Evolutionary conservation across 2,888 invertebrate species (phyloP), one percentile per base, ranked within the genome.

Genomic region (Megaustenia siamemsis): DNA sequence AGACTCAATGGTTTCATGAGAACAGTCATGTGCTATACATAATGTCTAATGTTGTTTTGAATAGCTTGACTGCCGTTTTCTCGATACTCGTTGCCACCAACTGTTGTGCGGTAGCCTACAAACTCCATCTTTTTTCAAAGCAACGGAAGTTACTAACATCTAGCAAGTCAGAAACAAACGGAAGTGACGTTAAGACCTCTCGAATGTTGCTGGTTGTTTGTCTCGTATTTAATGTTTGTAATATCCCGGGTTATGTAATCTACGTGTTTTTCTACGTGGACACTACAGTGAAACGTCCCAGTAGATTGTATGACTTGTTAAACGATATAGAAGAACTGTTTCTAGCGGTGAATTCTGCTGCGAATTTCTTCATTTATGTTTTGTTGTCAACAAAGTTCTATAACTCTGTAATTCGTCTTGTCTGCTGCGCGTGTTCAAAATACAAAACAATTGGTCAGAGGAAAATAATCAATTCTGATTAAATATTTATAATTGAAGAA

Each of bases 341-440:
- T 6, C 12, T 43, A 10, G 73, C 73, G 5, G 10, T 73, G 15
- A 73, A 73, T 28, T n/a, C 45, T 43, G 45, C 73, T 5, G 73
- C 73, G 1, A 45, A 73, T 45, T 73, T 73, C 45, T 73, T 73
- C 10, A n/a, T 73, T 10, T 73, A 73, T 18, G 32, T 73, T 73
- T 8, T 73, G 1, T 45, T 73, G 73, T 73, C 73, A 5, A 32
- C 73, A n/a, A 73, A 73, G 73, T 73, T 73, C 28, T 49, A 73
- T 45, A 43, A 73, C 4, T 43, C 45, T 40, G 68, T 69, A 10
- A 24, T 69, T 24, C 8, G 40, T 40, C 35, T 69, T 15, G 2
- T 69, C 21, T 21, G 18, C 8, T 35, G 68, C 24, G 24, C n/a
- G n/a, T n/a, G n/a, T n/a, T n/a, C n/a, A n/a, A n/a, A n/a, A n/a